Conservation (phyloP, 1,140 invertebrate species). For the Physella acuta region DNA sequence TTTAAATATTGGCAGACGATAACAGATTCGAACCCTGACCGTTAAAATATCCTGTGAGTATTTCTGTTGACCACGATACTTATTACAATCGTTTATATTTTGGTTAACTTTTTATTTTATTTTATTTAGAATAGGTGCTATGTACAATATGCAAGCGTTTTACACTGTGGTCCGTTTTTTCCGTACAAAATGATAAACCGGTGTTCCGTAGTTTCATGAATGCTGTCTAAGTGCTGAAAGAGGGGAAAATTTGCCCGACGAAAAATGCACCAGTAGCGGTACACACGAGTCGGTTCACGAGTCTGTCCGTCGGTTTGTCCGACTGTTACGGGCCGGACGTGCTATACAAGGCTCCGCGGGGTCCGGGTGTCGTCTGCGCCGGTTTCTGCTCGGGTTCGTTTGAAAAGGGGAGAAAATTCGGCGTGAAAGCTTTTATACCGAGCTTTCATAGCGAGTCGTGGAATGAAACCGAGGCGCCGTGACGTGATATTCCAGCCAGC, state of each 20-base stretch:
- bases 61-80: no score
- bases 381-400: background rate
- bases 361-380: background rate
- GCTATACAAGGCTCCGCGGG: background rate
- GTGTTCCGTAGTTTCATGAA: background rate
- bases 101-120: no score
- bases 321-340: background rate
- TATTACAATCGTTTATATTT: no score
- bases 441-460: background rate
- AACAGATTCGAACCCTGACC: no score
- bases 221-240: background rate
- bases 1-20: no score
- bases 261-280: slow-evolving; percentile 2
- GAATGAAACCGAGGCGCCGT: background rate
- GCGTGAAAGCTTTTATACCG: no score
- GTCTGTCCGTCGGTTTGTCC: background rate
- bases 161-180: no score
- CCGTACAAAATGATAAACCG: no score
- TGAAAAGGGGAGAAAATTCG: no score
- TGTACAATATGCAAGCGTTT: no score
- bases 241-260: slow-evolving; percentile 3
- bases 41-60: no score
- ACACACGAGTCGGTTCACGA: background rate
- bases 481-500: background rate
- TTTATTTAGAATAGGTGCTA: no score